Percentiles rank a stretch among this genome's conserved stretches.
These are phyloP conservation scores for Mesocricetus auratus DNA, from an alignment of 2,113 vertebrate species.

Conservation along the genomic window DNA sequence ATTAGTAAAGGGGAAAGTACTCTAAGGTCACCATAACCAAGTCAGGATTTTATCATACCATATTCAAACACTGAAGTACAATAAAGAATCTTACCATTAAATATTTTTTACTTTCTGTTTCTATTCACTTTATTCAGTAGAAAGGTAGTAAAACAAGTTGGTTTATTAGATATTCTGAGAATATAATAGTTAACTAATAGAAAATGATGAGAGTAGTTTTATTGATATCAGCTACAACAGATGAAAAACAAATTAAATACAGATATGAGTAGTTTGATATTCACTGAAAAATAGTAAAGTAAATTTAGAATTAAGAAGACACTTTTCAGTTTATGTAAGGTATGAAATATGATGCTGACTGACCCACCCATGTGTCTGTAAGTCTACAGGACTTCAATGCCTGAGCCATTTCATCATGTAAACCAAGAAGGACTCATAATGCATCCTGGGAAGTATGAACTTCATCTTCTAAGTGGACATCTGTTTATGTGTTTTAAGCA, in stretches of 20 bases:
- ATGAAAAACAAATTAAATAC: neutral
- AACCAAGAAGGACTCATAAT: too few relatives aligned
- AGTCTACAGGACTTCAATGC: neutral
- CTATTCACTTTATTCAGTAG: neutral
- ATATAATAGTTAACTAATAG: neutral
- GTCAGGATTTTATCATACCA: neutral
- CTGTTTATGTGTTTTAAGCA: neutral
- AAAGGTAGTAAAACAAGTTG: neutral
- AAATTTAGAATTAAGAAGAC: neutral
- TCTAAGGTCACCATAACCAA: too few relatives aligned
- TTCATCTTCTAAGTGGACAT: neutral
- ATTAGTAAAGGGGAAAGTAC: neutral
- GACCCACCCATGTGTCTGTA: neutral
- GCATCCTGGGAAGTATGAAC: neutral
- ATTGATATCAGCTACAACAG: neutral
- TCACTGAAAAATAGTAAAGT: neutral
- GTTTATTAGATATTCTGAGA: neutral
- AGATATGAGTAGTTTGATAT: neutral
- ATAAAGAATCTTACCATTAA: neutral
- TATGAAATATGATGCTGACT: neutral
- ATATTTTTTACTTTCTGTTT: neutral
- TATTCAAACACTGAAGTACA: neutral
- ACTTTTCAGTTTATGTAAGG: neutral
- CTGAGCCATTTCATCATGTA: fast-evolving
- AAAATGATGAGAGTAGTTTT: neutral